These are phyloP conservation scores for Leptobrachium leishanense DNA, from an alignment of 2,113 vertebrate genomes.

Conservation along the genomic window DNA sequence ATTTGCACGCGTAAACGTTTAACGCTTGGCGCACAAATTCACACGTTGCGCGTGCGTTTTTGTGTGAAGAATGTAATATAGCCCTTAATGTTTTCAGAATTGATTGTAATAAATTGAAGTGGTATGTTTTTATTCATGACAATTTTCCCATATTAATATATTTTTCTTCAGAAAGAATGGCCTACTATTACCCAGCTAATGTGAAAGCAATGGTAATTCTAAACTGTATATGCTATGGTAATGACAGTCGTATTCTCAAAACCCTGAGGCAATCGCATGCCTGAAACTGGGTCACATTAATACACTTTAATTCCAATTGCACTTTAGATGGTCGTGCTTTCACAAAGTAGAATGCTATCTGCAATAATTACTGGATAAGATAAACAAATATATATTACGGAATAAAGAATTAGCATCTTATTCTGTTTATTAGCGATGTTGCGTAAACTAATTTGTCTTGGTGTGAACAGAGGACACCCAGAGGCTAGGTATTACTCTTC, in stretches of 20 bases:
- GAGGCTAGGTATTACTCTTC: conserved; percentile 14
- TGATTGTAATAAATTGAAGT: too few species aligned
- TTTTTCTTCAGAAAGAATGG: background rate
- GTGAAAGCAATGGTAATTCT: background rate
- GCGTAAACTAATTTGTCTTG: conserved; percentile 8
- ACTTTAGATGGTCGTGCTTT: background rate
- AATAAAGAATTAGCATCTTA: conserved; percentile 16
- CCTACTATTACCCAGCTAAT: background rate
- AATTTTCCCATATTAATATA: background rate
- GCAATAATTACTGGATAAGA: background rate
- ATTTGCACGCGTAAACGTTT: too few species aligned
- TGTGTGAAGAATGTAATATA: too few species aligned
- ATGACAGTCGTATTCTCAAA: background rate
- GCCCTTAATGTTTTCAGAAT: too few species aligned
- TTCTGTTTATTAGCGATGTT: conserved; percentile 15
- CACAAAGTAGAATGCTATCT: background rate
- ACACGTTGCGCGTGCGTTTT: too few species aligned
- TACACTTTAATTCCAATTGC: background rate
- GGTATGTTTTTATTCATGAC: too few species aligned
- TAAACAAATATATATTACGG: background rate
- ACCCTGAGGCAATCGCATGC: background rate
- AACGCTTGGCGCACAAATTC: too few species aligned
- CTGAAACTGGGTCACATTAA: background rate
- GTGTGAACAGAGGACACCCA: background rate
- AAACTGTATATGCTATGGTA: background rate